Base-by-base conservation (phyloP, 1,140 invertebrate genomes). In the Planococcus citri region DNA sequence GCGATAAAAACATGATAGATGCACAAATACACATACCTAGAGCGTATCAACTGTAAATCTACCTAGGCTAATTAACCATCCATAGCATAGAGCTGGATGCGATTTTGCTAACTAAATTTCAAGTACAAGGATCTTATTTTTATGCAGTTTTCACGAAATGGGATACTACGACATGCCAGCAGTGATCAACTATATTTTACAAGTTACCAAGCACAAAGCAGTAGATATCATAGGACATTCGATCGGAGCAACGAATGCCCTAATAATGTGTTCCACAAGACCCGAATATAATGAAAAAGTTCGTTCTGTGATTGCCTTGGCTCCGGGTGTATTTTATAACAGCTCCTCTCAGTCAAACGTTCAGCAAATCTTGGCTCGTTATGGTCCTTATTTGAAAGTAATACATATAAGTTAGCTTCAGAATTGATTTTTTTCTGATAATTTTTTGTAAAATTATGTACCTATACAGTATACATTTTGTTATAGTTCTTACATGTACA, bases 91-190 rank as follows among this genome's bases (percentile, higher is more conserved):
- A n/a, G n/a, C n/a, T n/a, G n/a, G n/a, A n/a, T n/a, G n/a, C n/a
- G n/a, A n/a, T n/a, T n/a, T n/a, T n/a, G n/a, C n/a, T n/a, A n/a
- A n/a, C n/a, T n/a, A n/a, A n/a, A n/a, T n/a, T n/a, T n/a, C n/a
- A n/a, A n/a, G n/a, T n/a, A n/a, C n/a, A n/a, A n/a, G n/a, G n/a
- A n/a, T n/a, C n/a, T n/a, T n/a, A n/a, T n/a, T n/a, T n/a, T n/a
- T n/a, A n/a, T n/a, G n/a, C 75, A 86, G 84, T 70, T 84, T 80
- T 75, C 82, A 88, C 73, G 84, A 89, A 76, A 86, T 87, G 81
- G 86, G 83, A 6, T 74, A 76, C 6, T 83, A 84, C 72, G 89
- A 91, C 75, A 71, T 88, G 21, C 86, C 88, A 27, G 84, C 87
- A 0, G 82, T 85, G 75, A 82, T 91, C 21, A 83, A 88, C 73